These are phyloP conservation scores for Thereva nobilitata DNA, from an alignment of 2,888 invertebrate genomes.

Conservation along the genomic window DNA sequence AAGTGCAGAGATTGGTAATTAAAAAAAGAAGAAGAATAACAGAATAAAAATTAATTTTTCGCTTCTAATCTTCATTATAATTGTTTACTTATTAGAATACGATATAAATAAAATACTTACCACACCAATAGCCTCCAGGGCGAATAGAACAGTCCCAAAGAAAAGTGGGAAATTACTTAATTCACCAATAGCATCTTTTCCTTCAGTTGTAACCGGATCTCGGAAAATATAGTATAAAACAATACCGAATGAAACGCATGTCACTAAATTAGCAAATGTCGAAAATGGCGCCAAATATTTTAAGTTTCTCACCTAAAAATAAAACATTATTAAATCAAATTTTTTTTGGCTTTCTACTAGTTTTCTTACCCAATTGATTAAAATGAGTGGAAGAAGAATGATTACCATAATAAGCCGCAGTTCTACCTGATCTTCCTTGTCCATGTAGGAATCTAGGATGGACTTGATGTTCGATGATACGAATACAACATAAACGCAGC, in stretches of 20 bases:
- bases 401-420: slow-evolving; percentile 68
- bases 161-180: slow-evolving; percentile 81
- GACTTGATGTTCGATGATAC: slow-evolving; percentile 82
- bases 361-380: slow-evolving; percentile 77
- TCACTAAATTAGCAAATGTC: slow-evolving; percentile 83
- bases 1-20: not conserved
- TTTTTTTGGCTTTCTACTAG: not conserved
- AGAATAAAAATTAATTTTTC: no score
- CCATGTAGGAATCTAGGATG: slow-evolving; percentile 63
- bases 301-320: slow-evolving; percentile 64
- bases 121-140: slow-evolving; percentile 92
- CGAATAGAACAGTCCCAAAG: slow-evolving; percentile 95
- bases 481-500: slow-evolving; percentile 95
- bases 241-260: slow-evolving; percentile 80
- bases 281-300: slow-evolving; percentile 90
- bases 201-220: slow-evolving; percentile 67
- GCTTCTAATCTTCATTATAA: not conserved
- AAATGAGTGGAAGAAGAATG: slow-evolving; percentile 72
- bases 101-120: slow-evolving; percentile 62
- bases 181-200: slow-evolving; percentile 67
- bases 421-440: slow-evolving; percentile 61
- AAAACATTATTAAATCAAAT: not conserved
- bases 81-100: not conserved
- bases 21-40: not conserved
- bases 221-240: slow-evolving; percentile 84